phyloP scores from a whole-genome alignment of 2,113 vertebrate species.

The Phyllostomus hastatus region DNA sequence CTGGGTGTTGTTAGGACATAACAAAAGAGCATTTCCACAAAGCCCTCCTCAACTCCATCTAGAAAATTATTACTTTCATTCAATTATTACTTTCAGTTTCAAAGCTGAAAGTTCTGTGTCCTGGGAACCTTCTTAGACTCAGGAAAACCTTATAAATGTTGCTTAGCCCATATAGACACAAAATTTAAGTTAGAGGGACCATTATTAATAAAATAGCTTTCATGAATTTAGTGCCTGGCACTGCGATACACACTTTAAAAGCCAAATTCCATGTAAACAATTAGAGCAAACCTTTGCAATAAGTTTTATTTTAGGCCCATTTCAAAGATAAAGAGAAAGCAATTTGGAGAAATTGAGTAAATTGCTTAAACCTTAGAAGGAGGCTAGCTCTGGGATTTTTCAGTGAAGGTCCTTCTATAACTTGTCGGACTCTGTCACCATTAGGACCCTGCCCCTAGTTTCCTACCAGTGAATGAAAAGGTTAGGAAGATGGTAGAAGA shows the following conservation, averaged over 20 bases:
- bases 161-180: not conserved
- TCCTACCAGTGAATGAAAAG: not conserved
- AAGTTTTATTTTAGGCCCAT: not conserved
- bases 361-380: not conserved
- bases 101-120: not conserved
- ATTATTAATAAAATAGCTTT: not conserved
- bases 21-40: constrained; percentile 26
- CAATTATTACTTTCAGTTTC: not conserved
- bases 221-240: not conserved
- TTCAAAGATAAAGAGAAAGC: not conserved
- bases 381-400: not conserved
- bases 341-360: not conserved
- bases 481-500: not conserved
- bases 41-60: not conserved
- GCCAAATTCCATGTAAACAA: not conserved
- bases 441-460: not conserved
- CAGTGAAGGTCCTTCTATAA: not conserved
- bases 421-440: not conserved
- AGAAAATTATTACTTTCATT: constrained; percentile 32
- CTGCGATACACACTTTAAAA: not conserved
- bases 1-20: not conserved
- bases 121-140: not conserved
- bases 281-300: not conserved
- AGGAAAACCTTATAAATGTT: not conserved
- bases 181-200: not conserved